Evolutionary conservation across 2,797 vertebrate species (phyloP).

Genomic region (Rhinophrynus dorsalis): DNA sequence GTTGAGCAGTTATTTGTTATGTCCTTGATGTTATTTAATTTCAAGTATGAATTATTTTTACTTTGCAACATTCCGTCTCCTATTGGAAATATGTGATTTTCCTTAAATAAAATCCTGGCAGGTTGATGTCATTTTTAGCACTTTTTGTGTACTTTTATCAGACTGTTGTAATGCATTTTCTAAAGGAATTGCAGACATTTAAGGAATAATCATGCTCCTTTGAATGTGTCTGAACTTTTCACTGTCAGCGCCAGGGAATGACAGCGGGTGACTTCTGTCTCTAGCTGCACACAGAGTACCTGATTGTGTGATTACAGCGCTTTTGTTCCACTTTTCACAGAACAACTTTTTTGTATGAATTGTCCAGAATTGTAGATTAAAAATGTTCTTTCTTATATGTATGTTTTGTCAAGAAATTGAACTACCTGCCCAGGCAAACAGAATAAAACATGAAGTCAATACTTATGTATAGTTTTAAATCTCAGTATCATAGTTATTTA

Average conservation of each 20-base stretch:
- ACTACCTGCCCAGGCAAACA: constrained; percentile 6
- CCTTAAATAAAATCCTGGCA: too few relatives aligned
- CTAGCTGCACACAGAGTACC: constrained; percentile 31
- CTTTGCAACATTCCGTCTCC: too few relatives aligned
- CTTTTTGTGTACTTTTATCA: constrained; percentile 35
- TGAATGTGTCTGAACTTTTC: constrained; percentile 38
- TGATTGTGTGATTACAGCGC: constrained; percentile 45
- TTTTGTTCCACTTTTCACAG: constrained; percentile 34
- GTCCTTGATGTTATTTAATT: too few relatives aligned
- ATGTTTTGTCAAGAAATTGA: constrained; percentile 19
- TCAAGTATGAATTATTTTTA: too few relatives aligned
- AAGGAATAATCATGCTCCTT: constrained; percentile 26
- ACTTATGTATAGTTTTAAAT: neutral
- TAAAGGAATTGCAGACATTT: constrained; percentile 7
- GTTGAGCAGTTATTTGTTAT: too few relatives aligned
- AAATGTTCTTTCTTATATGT: constrained; percentile 16
- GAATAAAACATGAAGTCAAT: constrained; percentile 4
- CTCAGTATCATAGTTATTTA: neutral
- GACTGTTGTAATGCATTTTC: constrained; percentile 39
- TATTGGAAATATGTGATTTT: too few relatives aligned
- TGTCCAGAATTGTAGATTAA: constrained; percentile 24
- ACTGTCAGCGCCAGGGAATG: constrained; percentile 39
- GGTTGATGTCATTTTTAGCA: too few relatives aligned
- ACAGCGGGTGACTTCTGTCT: constrained; percentile 34
- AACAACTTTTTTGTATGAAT: constrained; percentile 36